Base-by-base conservation (phyloP, 2,888 invertebrate genomes). In the Catonia carolina region DNA sequence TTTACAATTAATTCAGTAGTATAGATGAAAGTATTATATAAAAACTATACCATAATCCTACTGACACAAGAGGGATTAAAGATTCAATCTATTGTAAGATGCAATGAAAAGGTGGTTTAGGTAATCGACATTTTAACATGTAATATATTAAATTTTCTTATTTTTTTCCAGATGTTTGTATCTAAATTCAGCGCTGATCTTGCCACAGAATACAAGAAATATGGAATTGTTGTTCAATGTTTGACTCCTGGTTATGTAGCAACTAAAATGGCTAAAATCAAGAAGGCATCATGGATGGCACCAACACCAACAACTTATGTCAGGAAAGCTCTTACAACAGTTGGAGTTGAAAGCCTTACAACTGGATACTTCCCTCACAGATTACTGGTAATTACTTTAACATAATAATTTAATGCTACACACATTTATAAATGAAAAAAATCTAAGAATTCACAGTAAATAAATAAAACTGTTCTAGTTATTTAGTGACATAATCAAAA, bases 231-330 rank as follows among this genome's bases (percentile, higher is more conserved):
- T 3, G 76, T 92, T 4, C 93, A 95, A 74, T 85, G 87, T 68
- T 77, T 95, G 0, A 74, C 85, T 56, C 95, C 95, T 0, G 93
- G 90, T 1, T 90, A 87, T 65, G 94, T 96, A 0, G 89, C 90
- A 18, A 92, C 94, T 0, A 94, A 94, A 69, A 90, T 93, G 89
- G 85, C 88, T 8, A 88, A 89, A 67, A 86, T 93, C 58, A 78
- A 80, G n/a, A 72, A 70, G 63, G 77, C 85, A 23, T 81, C 84
- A 0, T 77, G 84, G 72, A 82, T 90, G 74, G 85, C 89, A 0
- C 91, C 91, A 0, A 78, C 83, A 0, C 82, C 91, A 0, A 78
- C 83, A 42, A 77, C 74, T 33, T 92, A 82, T 70, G 90, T 89
- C 31, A 76, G 77, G 55, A 80, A 84, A 0, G 85, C 90, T 0